A percentile compares a stretch with the other conserved stretches of the same genome.
Evolutionary conservation across 2,888 invertebrate species (phyloP).

Genomic region (Tupiocoris notatus): DNA sequence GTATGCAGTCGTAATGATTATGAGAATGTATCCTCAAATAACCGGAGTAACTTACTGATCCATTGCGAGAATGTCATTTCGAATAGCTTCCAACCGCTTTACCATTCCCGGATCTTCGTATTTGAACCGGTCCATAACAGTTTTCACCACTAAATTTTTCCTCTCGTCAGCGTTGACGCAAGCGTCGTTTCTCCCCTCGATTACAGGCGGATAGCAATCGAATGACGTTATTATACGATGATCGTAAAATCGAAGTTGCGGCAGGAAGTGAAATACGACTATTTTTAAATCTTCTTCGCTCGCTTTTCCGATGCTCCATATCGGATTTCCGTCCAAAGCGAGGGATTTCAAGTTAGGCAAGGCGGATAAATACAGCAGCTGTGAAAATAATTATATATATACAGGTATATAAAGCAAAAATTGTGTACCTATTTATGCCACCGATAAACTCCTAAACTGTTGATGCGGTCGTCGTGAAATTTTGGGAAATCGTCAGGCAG

Average conservation of each 20-base stretch:
- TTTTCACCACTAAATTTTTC: background rate
- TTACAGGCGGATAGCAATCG: slow-evolving; percentile 4
- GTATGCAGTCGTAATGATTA: too few species aligned
- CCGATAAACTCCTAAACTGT: too few species aligned
- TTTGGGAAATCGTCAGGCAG: too few species aligned
- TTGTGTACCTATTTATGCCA: too few species aligned
- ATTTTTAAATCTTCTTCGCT: slow-evolving; percentile 14
- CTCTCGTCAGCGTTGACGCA: slow-evolving; percentile 6
- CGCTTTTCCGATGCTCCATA: slow-evolving; percentile 14
- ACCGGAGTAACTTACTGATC: slow-evolving; percentile 20
- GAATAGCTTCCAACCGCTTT: slow-evolving; percentile 1
- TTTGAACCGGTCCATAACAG: slow-evolving; percentile 5
- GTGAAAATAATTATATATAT: too few species aligned
- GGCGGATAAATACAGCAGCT: slow-evolving; percentile 21
- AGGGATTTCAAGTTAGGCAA: slow-evolving; percentile 25
- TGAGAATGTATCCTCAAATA: too few species aligned
- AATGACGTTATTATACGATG: slow-evolving; percentile 24
- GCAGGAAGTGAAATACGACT: slow-evolving; percentile 13
- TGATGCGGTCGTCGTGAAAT: too few species aligned
- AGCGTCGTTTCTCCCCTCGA: background rate
- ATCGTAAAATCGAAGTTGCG: slow-evolving; percentile 27
- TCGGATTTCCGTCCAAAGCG: slow-evolving; percentile 22
- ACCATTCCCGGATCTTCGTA: slow-evolving; percentile 4
- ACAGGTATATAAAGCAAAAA: too few species aligned
- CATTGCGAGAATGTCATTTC: slow-evolving; percentile 11